These are phyloP conservation scores for Polydrusus cervinus DNA, from an alignment of 2,888 invertebrate genomes.

Conservation along the genomic window DNA sequence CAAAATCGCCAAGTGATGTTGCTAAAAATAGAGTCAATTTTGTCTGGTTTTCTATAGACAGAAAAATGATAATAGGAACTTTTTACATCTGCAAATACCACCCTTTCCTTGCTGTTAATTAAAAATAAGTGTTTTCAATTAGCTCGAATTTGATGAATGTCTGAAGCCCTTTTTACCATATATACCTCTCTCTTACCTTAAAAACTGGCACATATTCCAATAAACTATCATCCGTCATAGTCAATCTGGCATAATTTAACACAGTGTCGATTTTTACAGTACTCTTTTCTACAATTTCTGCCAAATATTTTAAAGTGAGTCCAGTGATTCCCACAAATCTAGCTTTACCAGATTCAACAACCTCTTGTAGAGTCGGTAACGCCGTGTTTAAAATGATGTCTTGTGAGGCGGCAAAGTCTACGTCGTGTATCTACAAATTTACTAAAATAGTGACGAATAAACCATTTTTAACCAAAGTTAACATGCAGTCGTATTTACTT, in stretches of 20 bases:
- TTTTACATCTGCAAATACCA: no score
- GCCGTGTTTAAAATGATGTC: constrained; percentile 89
- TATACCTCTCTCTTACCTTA: constrained; percentile 78
- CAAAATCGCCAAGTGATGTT: constrained; percentile 83
- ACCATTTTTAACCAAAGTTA: no score
- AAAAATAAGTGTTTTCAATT: no score
- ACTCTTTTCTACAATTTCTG: constrained; percentile 81
- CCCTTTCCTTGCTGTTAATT: no score
- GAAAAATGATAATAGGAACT: no score
- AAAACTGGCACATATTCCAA: constrained; percentile 82
- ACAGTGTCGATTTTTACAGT: constrained; percentile 78
- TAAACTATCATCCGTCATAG: constrained; percentile 86
- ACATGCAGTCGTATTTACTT: no score
- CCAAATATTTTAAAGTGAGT: constrained; percentile 85
- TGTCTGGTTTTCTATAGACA: no score
- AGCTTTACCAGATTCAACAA: constrained; percentile 83
- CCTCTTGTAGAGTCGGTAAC: constrained; percentile 84
- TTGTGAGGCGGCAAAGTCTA: constrained; percentile 87
- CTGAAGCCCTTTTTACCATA: no score
- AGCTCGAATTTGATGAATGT: no score
- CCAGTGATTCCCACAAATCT: constrained; percentile 89
- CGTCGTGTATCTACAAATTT: constrained; percentile 85
- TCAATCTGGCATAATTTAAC: constrained; percentile 86
- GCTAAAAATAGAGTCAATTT: constrained; percentile 70
- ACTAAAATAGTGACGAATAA: no score